phyloP scores from a whole-genome alignment of 2,888 invertebrate species.

The Trachelus iudaicus region DNA sequence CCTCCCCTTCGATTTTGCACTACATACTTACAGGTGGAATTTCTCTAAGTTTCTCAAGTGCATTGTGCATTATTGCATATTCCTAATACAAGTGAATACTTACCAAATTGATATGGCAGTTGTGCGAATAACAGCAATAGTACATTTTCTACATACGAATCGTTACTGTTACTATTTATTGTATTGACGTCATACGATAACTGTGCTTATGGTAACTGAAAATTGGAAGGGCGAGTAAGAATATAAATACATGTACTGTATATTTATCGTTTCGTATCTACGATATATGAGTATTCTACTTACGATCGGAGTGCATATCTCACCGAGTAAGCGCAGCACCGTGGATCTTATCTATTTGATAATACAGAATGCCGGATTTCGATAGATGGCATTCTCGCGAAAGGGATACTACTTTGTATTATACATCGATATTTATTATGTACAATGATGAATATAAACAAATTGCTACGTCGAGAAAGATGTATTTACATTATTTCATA shows the following conservation, averaged over 20 bases:
- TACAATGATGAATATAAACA: constrained; percentile 38
- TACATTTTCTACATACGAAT: background rate
- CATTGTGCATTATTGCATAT: background rate
- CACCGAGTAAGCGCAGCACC: constrained; percentile 24
- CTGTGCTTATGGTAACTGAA: background rate
- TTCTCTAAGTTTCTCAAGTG: background rate
- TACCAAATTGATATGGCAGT: background rate
- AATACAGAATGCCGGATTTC: constrained; percentile 11
- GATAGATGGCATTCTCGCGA: constrained; percentile 42
- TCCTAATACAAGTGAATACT: background rate
- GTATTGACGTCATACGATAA: background rate
- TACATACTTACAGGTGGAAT: background rate
- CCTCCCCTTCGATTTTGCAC: background rate
- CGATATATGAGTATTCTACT: background rate
- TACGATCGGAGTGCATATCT: background rate
- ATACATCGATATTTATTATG: constrained; percentile 29
- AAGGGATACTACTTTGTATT: constrained; percentile 43
- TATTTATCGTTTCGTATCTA: constrained; percentile 20
- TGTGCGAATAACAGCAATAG: background rate
- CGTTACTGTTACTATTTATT: background rate
- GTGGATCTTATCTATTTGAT: background rate
- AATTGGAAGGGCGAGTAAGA: constrained; percentile 12
- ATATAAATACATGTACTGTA: constrained; percentile 19
- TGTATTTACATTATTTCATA: constrained; percentile 42
- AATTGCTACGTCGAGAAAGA: constrained; percentile 26